Evolutionary conservation across 2,797 vertebrate genomes (phyloP).

Genomic region (Amphiprion clarkii): DNA sequence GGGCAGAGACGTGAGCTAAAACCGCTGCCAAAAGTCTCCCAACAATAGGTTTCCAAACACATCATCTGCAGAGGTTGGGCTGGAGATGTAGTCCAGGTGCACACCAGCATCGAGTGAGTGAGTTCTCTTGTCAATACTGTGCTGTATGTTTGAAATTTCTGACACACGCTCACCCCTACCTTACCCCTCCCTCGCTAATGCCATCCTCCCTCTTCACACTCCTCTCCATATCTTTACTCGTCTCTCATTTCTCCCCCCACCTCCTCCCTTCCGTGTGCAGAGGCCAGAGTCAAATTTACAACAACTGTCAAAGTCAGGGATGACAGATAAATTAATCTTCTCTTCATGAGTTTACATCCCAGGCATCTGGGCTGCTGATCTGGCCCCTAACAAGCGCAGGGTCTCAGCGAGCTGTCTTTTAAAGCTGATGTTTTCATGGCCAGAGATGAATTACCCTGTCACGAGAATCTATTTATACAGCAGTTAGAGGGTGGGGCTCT

Average conservation of each 20-base stretch:
- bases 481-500: conserved; percentile 91
- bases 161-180: conserved; percentile 61
- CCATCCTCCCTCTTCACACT: conserved; percentile 63
- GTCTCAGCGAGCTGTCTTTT: conserved; percentile 94
- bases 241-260: conserved; percentile 54
- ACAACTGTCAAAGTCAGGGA: conserved; percentile 95
- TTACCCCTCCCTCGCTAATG: conserved; percentile 65
- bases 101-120: conserved; percentile 59
- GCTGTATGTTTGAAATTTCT: conserved; percentile 79
- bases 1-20: conserved; percentile 49
- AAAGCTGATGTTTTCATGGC: conserved; percentile 97
- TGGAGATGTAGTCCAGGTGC: conserved; percentile 80
- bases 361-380: conserved; percentile 96
- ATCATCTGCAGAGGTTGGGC: conserved; percentile 70
- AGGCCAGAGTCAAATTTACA: conserved; percentile 95
- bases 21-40: conserved; percentile 82
- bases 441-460: conserved; percentile 97
- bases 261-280: conserved; percentile 76
- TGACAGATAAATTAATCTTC: conserved; percentile 99
- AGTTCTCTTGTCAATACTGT: conserved; percentile 71
- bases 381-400: conserved; percentile 94
- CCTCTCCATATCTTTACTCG: conserved; percentile 68
- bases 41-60: conserved; percentile 81
- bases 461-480: conserved; percentile 96
- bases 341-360: conserved; percentile 96